Base-by-base conservation (phyloP, 2,888 invertebrate genomes). In the Aphidoletes aphidimyza region DNA sequence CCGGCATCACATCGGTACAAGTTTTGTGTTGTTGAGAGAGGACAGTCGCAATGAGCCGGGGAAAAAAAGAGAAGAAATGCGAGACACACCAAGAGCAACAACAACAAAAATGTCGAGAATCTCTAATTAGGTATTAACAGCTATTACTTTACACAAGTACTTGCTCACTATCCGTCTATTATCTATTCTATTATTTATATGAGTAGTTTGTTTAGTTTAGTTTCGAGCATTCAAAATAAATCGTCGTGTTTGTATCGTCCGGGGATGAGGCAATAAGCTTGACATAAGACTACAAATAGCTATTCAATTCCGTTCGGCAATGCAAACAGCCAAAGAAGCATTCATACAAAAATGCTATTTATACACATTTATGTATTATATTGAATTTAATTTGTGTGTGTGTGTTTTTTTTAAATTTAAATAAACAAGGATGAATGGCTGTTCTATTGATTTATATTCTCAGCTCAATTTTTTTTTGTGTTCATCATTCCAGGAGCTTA, bases 111-210 rank as follows among this genome's bases (percentile, higher is more conserved):
- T 30, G 30, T 14, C 34, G 54, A 69, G 34, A 69, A 69, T 69
- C 69, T 30, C 30, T 30, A 69, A 69, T 69, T 69, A 69, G 69
- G 69, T 69, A 69, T 69, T 69, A 69, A 69, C 69, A 30, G 69
- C 69, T 69, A 69, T 69, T 69, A 69, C 69, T 69, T 69, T 69
- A 69, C 69, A 69, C 69, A 69, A 69, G 69, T 69, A 69, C 69
- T 69, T 54, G n/a, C n/a, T n/a, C n/a, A 54, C 54, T 11, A 54
- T 54, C 54, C 54, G 22, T 69, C 69, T 69, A 69, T 69, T 69
- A 69, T 69, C 30, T 69, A 30, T 69, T n/a, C n/a, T n/a, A n/a
- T n/a, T n/a, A n/a, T n/a, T n/a, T 69, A 69, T 69, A 69, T 69
- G 30, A 69, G 69, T 30, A 30, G 69, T 69, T 69, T 69, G 69